Conservation (phyloP, 64 coral and sea anemone genomes). For the Montipora sp. region DNA sequence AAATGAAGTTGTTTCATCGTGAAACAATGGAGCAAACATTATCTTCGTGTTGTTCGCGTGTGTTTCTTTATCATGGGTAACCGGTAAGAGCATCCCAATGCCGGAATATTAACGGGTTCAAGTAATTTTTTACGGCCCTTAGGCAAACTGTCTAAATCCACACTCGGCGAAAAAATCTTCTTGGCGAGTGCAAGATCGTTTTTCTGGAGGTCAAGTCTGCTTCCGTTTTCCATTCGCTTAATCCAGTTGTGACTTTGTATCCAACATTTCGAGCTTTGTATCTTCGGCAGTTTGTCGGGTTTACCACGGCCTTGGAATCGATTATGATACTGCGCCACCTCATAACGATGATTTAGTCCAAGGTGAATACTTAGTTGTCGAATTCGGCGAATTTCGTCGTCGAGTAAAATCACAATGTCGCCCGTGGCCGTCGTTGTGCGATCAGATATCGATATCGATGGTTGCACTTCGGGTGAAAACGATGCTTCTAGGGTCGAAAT, state of each 20-base stretch:
- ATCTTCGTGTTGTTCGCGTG: background rate
- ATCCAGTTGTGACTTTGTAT: constrained; percentile 67
- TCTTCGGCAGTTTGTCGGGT: constrained; percentile 12
- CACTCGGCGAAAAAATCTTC: background rate
- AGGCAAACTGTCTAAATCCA: constrained; percentile 12
- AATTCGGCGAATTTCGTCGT: constrained; percentile 26
- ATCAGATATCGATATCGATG: constrained; percentile 24
- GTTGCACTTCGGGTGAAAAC: background rate
- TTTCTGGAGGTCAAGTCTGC: background rate
- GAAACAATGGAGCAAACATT: background rate
- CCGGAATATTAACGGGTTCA: constrained; percentile 42
- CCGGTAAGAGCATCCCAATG: constrained; percentile 63
- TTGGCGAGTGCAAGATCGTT: background rate
- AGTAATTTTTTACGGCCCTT: constrained; percentile 23
- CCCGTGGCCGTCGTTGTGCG: background rate
- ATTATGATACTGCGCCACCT: constrained; percentile 16
- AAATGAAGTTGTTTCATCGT: too few species aligned
- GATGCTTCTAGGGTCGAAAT: background rate
- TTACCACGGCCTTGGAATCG: constrained; percentile 22
- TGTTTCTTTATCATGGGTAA: constrained; percentile 35
- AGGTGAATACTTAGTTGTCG: constrained; percentile 32
- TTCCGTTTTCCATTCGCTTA: constrained; percentile 39
- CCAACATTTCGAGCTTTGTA: constrained; percentile 27
- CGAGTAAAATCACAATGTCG: constrained; percentile 27
- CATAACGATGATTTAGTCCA: constrained; percentile 38